Base-by-base conservation (phyloP, 2,888 invertebrate genomes). In the Drosophila infuscata region DNA sequence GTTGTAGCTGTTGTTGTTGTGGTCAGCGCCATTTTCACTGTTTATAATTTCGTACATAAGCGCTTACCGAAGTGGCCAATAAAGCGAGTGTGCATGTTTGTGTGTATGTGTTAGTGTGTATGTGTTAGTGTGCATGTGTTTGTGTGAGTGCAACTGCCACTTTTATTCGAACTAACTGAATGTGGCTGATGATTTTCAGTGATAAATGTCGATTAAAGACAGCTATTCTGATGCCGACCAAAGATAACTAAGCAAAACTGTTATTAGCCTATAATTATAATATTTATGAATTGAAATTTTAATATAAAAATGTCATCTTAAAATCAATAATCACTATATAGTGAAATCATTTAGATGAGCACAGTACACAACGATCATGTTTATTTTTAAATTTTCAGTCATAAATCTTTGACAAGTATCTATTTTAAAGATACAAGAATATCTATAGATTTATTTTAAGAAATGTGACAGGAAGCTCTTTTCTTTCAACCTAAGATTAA, bases 31-130 rank as follows among this genome's bases (percentile, higher is more conserved):
- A 79, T 87, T 82, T 76, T 72, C 74, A 69, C 74, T 88, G 77
- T 82, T 87, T 83, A 86, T 84, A 84, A 85, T 80, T 91, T 83
- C 59, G 53, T 68, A 83, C 82, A 76, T 76, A 79, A 81, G 84
- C 79, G 79, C 76, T 77, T 84, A 81, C 73, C 68, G 75, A 85
- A 84, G 76, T 71, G 82, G 54, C 67, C 82, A 68, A 79, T 82
- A 73, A 73, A 72, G 60, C 53, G 61, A n/a, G 48, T 63, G 49
- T n/a, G 12, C 43, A 32, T 41, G 30, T 17, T 58, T 38, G 41
- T 35, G 46, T 65, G 48, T 60, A 58, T 65, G 51, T 29, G 51
- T 29, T 25, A 35, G n/a, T n/a, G n/a, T n/a, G 43, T 57, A 43
- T 49, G 25, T 30, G 36, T n/a, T 32, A 36, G 15, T 67, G 20